Percentiles rank a stretch among this genome's conserved stretches.
Evolutionary conservation across 2,888 invertebrate genomes (phyloP).

Genomic region (Leucozona laternaria): DNA sequence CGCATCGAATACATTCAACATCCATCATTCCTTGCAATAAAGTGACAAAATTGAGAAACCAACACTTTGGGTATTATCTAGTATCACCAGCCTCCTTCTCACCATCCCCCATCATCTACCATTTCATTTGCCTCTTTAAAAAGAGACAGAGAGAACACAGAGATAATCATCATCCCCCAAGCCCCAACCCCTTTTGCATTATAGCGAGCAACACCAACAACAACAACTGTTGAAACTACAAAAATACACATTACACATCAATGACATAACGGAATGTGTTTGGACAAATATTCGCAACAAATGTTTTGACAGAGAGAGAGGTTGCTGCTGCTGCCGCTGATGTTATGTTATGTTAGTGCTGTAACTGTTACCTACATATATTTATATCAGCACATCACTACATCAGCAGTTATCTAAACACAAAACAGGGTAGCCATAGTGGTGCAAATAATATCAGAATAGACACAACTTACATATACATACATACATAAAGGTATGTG

Average conservation of each 20-base stretch:
- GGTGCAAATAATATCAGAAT: conserved; percentile 37
- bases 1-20: conserved; percentile 48
- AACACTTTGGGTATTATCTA: background rate
- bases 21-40: conserved; percentile 37
- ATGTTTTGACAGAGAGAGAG: conserved; percentile 51
- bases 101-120: background rate
- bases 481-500: too few relatives aligned
- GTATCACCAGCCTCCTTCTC: background rate
- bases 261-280: conserved; percentile 59
- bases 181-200: background rate
- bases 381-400: conserved; percentile 28
- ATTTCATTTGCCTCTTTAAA: background rate
- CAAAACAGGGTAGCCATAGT: conserved; percentile 65
- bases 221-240: conserved; percentile 14
- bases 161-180: conserved; percentile 5
- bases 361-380: conserved; percentile 15
- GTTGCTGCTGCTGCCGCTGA: conserved; percentile 11
- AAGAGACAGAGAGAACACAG: background rate
- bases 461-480: background rate
- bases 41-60: background rate
- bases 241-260: conserved; percentile 26
- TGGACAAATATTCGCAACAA: conserved; percentile 69
- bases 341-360: conserved; percentile 1
- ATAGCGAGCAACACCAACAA: conserved; percentile 19
- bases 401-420: conserved; percentile 65